Base-by-base conservation (phyloP, 2,113 vertebrate genomes). In the Solea senegalensis region DNA sequence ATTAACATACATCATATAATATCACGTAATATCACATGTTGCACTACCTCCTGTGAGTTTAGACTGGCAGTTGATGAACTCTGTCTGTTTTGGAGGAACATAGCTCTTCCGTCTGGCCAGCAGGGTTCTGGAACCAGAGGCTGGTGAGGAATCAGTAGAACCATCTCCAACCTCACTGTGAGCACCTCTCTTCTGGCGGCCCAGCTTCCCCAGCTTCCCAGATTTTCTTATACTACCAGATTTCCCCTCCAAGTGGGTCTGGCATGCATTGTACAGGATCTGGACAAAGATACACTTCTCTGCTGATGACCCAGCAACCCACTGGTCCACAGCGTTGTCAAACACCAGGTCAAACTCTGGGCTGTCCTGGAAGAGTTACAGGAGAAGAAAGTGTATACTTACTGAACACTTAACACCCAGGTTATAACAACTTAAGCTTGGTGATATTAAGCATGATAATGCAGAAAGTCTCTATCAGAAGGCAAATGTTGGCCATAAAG, bases 251-350 rank as follows among this genome's bases (percentile, higher is more conserved):
- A 96, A 95, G 87, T 97, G 95, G 62, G 94, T 91, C 80, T 97
- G 95, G 88, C 95, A 97, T 74, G 96, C 96, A 7, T 96, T 93
- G 75, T 97, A 95, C 48, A 98, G 92, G 78, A 98, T 89, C 84
- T 98, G 97, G 89, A 98, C 93, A 87, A 98, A 97, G 45, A 96
- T 94, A 83, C 94, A 95, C 87, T 98, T 98, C 90, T 98, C 97
- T 28, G 95, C 96, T 39, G 96, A 93, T 41, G 96, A 96, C 80
- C 89, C 93, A 75, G 96, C 95, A 74, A 95, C 92, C 97, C 97
- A 98, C 71, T 97, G 96, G 91, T 98, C 97, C 88, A 93, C 92
- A 7, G 93, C 76, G 67, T 95, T 96, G 91, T 98, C 95, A 92
- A 98, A 98, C 11, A 95, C 84, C 80, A 98, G 89, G 86, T 98